Base-by-base conservation (phyloP, 1,140 invertebrate genomes). In the Cotesia typhae region DNA sequence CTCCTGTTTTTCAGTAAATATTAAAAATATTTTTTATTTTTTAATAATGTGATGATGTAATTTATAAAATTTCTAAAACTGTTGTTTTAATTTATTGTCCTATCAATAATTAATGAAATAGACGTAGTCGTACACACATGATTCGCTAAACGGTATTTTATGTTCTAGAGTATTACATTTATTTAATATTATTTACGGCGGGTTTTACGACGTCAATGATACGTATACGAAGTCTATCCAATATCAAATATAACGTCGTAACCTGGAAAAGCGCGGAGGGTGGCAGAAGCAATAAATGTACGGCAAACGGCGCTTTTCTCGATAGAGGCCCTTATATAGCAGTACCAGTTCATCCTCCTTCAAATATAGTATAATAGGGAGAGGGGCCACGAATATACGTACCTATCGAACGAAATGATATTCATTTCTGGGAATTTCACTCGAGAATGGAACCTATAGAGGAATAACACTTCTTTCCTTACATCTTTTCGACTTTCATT, bases 181-280 rank as follows among this genome's bases (percentile, higher is more conserved):
- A 84, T 86, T 86, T 85, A 85, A 85, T 85, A 85, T 87, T 86
- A 86, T 86, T 85, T 86, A 87, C 79, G 82, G 77, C 79, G 78
- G 77, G 77, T 82, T 87, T 87, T 87, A 87, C 80, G 84, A 84
- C 71, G 73, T 74, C 81, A 84, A 84, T 85, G 84, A 85, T 85
- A 87, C 81, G 79, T 84, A 86, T 84, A 84, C 79, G 77, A 73
- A 81, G 80, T 86, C 81, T 84, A 85, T 84, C 85, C 84, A 86
- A 87, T 87, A 86, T 87, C 84, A 85, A 87, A 87, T 86, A 87
- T 86, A 87, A 86, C 83, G 81, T 85, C 84, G 81, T 84, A 85
- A 81, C 80, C 78, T 59, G 76, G 79, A 78, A 80, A 77, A 74
- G 36, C 76, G 79, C 74, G 76, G 76, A 80, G 81, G 79, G 76